These are phyloP conservation scores for Alaudala cheleensis DNA, from an alignment of 2,113 vertebrate species.

Conservation along the genomic window DNA sequence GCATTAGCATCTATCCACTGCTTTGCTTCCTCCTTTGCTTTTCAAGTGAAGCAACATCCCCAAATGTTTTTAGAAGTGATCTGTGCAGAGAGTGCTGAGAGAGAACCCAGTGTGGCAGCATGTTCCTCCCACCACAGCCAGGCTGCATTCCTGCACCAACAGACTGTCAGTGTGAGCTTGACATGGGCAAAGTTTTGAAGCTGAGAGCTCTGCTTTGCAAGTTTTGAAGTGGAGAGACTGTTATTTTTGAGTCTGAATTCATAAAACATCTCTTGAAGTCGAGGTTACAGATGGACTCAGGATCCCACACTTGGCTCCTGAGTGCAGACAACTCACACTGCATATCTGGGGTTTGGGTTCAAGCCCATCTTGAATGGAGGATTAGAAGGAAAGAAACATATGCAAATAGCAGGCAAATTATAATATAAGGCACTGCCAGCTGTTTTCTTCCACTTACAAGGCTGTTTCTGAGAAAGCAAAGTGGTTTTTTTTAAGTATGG, in stretches of 20 bases:
- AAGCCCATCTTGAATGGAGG: slow-evolving; percentile 48
- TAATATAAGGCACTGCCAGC: slow-evolving; percentile 47
- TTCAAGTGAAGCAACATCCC: not conserved
- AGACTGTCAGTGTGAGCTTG: slow-evolving; percentile 37
- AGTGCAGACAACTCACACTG: slow-evolving; percentile 8
- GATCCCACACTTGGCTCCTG: slow-evolving; percentile 55
- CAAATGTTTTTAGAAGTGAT: not conserved
- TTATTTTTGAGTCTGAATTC: slow-evolving; percentile 49
- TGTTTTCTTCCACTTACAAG: slow-evolving; percentile 52
- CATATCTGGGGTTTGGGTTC: slow-evolving; percentile 56
- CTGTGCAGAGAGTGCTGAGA: not conserved
- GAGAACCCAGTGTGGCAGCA: not conserved
- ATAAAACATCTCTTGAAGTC: not conserved
- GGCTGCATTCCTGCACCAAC: slow-evolving; percentile 34
- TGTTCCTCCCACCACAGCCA: slow-evolving; percentile 17
- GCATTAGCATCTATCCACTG: not conserved
- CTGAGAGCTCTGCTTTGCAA: slow-evolving; percentile 15
- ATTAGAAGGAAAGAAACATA: slow-evolving; percentile 55
- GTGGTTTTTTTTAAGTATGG: not conserved
- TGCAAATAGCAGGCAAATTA: slow-evolving; percentile 45
- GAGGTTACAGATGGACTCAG: slow-evolving; percentile 57
- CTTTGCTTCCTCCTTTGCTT: not conserved
- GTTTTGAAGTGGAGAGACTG: slow-evolving; percentile 36
- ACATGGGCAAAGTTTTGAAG: slow-evolving; percentile 41
- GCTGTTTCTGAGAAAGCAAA: slow-evolving; percentile 25